A percentile compares a stretch with the other conserved stretches of the same genome.
phyloP scores from a whole-genome alignment of 2,113 vertebrate genomes.

The Haemorhous mexicanus region DNA sequence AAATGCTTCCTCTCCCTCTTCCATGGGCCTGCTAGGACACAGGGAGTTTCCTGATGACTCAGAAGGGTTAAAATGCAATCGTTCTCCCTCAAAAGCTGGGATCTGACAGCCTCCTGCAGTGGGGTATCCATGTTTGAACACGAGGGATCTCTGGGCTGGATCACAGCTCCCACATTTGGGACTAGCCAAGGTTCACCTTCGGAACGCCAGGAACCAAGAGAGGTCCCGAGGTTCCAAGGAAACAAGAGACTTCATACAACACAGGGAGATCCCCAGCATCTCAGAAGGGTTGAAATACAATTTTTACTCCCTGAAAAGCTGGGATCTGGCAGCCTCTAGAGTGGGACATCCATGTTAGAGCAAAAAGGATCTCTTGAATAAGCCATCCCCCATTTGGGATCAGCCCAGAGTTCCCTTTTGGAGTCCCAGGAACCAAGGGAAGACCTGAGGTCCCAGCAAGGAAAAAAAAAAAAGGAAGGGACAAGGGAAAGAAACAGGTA shows the following conservation, averaged over 20 bases:
- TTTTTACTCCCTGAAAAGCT: background rate
- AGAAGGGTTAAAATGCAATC: background rate
- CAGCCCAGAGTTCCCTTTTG: background rate
- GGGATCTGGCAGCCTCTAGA: background rate
- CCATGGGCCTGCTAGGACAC: background rate
- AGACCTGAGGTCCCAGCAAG: background rate
- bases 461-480: background rate
- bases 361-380: background rate
- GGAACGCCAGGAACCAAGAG: background rate
- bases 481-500: background rate
- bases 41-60: background rate
- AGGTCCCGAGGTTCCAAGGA: background rate
- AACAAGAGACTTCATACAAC: background rate
- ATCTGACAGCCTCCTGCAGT: background rate
- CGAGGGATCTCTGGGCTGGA: background rate
- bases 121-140: background rate
- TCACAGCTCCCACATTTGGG: background rate
- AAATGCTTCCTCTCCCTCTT: background rate
- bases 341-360: background rate
- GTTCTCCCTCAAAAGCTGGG: background rate
- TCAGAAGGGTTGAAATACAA: background rate
- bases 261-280: background rate
- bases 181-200: background rate
- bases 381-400: background rate
- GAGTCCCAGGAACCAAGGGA: background rate